Conservation (phyloP, 2,888 invertebrate genomes). For the Orthosia gothica region DNA sequence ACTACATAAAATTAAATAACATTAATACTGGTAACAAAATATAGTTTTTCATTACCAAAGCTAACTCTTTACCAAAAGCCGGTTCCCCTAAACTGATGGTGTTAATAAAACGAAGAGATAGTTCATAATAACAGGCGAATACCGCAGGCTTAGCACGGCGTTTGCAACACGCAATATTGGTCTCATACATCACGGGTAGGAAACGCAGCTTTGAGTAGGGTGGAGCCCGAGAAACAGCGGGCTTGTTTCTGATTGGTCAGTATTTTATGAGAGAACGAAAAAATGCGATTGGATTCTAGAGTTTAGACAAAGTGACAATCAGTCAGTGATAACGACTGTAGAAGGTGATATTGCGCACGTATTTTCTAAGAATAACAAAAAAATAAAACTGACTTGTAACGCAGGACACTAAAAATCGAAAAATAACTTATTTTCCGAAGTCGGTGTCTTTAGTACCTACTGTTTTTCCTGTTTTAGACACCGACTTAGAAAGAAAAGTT, state of each 20-base stretch:
- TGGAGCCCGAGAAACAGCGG: slow-evolving; percentile 19
- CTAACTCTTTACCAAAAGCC: slow-evolving; percentile 6
- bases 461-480: too few relatives aligned
- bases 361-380: too few relatives aligned
- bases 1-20: too few relatives aligned
- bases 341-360: too few relatives aligned
- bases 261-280: not conserved
- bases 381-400: too few relatives aligned
- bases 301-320: too few relatives aligned
- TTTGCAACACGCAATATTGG: slow-evolving; percentile 59
- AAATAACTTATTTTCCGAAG: too few relatives aligned
- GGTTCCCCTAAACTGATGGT: slow-evolving; percentile 11
- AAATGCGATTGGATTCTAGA: not conserved
- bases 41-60: not conserved
- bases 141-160: slow-evolving; percentile 41
- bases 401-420: too few relatives aligned
- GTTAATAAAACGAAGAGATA: slow-evolving; percentile 52
- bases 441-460: too few relatives aligned
- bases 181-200: slow-evolving; percentile 60
- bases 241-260: not conserved
- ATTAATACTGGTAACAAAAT: too few relatives aligned
- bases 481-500: too few relatives aligned
- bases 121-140: slow-evolving; percentile 55
- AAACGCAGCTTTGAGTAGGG: slow-evolving; percentile 34
- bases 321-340: too few relatives aligned